Conservation (phyloP, 2,888 invertebrate species). For the Chromoteleia sp. region DNA sequence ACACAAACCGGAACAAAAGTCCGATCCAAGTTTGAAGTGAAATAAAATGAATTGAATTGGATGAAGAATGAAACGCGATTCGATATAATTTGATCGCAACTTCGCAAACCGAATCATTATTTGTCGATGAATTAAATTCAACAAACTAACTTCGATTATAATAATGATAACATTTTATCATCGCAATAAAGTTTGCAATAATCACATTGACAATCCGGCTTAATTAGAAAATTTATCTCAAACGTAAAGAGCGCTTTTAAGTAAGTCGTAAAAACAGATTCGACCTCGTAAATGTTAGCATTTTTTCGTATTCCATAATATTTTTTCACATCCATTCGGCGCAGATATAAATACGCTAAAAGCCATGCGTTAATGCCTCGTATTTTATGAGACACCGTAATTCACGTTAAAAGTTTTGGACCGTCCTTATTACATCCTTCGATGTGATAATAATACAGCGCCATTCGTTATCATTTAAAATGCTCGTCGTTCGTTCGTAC, state of each 20-base stretch:
- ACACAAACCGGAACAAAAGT: no score
- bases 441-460: slow-evolving; percentile 41
- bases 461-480: slow-evolving; percentile 60
- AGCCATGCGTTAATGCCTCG: slow-evolving; percentile 34
- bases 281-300: slow-evolving; percentile 25
- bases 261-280: slow-evolving; percentile 26
- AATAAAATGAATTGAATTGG: background rate
- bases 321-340: slow-evolving; percentile 33
- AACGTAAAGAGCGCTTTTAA: slow-evolving; percentile 20
- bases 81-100: background rate
- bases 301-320: slow-evolving; percentile 21
- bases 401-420: slow-evolving; percentile 53
- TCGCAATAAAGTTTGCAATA: slow-evolving; percentile 12
- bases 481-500: slow-evolving; percentile 16
- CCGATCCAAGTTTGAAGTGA: background rate
- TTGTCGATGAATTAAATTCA: slow-evolving; percentile 9
- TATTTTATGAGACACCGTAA: slow-evolving; percentile 56
- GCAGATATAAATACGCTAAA: slow-evolving; percentile 50
- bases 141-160: slow-evolving; percentile 5
- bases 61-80: background rate
- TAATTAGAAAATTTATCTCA: slow-evolving; percentile 35
- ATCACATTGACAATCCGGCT: background rate
- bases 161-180: slow-evolving; percentile 2
- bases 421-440: slow-evolving; percentile 54
- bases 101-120: slow-evolving; percentile 4